Percentiles rank a stretch among this genome's conserved stretches.
Evolutionary conservation across 2,888 invertebrate genomes (phyloP).

Genomic region (Chirona hameri): DNA sequence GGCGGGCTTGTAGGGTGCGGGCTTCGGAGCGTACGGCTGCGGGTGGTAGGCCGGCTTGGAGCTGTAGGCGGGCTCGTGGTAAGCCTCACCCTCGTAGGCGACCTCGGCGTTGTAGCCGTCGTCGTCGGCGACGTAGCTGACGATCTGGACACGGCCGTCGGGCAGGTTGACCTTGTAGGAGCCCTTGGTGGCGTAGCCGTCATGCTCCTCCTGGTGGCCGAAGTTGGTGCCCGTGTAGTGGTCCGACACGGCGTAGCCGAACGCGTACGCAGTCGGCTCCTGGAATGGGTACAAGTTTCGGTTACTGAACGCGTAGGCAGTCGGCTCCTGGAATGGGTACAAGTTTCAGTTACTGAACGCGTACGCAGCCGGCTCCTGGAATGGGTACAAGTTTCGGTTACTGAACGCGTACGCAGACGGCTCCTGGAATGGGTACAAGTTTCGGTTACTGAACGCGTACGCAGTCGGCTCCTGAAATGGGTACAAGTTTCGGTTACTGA

Average conservation of each 20-base stretch:
- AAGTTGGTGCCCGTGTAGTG: conserved; percentile 57
- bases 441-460: conserved; percentile 52
- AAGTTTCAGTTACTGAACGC: no score
- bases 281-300: not conserved
- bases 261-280: conserved; percentile 53
- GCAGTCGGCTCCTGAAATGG: no score
- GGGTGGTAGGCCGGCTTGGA: conserved; percentile 6
- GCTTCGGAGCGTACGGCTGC: conserved; percentile 74
- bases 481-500: no score
- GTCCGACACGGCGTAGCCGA: conserved; percentile 62
- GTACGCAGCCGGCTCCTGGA: conserved; percentile 48
- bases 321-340: no score
- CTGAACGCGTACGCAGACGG: no score
- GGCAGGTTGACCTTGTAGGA: conserved; percentile 62
- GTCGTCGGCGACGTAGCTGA: conserved; percentile 83
- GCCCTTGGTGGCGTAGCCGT: conserved; percentile 61
- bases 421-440: no score
- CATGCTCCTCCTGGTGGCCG: conserved; percentile 61
- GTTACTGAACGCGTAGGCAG: no score
- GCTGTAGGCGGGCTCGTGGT: conserved; percentile 50
- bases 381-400: not conserved
- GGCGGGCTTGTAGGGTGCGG: conserved; percentile 83
- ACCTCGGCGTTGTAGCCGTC: conserved; percentile 87
- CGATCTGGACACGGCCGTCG: conserved; percentile 76
- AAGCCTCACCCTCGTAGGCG: conserved; percentile 67